These are phyloP conservation scores for Protophormia terraenovae DNA, from an alignment of 2,888 invertebrate species.

Conservation along the genomic window DNA sequence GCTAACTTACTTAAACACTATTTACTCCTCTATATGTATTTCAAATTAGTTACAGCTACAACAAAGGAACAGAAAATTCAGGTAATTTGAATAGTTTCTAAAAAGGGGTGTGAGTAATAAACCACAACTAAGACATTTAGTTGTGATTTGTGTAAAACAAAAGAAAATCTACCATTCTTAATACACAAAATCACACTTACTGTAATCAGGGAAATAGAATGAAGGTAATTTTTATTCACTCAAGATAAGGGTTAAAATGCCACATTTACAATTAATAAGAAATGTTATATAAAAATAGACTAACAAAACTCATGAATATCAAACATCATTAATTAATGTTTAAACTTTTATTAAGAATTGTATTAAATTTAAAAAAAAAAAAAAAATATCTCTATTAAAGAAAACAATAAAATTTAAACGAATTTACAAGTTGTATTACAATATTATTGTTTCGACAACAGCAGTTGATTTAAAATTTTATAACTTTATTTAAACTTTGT, in stretches of 20 bases:
- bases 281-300: not conserved
- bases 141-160: slow-evolving; percentile 15
- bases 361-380: not conserved
- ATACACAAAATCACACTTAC: not conserved
- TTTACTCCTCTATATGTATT: not conserved
- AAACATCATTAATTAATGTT: not conserved
- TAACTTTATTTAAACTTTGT: slow-evolving; percentile 2
- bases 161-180: not conserved
- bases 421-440: not conserved
- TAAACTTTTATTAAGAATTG: not conserved
- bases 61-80: not conserved
- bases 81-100: slow-evolving; percentile 6
- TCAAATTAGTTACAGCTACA: slow-evolving; percentile 16
- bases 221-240: not conserved
- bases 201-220: not conserved
- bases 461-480: not conserved
- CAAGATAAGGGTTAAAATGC: not conserved
- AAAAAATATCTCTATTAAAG: too few relatives aligned
- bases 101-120: not conserved
- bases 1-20: not conserved
- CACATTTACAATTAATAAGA: not conserved
- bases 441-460: not conserved
- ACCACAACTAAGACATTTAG: not conserved
- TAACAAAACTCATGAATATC: too few relatives aligned
- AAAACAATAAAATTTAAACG: not conserved